Evolutionary conservation across 2,888 invertebrate genomes (phyloP), one percentile per base, ranked within the genome.

Genomic region (Rhingia rostrata): DNA sequence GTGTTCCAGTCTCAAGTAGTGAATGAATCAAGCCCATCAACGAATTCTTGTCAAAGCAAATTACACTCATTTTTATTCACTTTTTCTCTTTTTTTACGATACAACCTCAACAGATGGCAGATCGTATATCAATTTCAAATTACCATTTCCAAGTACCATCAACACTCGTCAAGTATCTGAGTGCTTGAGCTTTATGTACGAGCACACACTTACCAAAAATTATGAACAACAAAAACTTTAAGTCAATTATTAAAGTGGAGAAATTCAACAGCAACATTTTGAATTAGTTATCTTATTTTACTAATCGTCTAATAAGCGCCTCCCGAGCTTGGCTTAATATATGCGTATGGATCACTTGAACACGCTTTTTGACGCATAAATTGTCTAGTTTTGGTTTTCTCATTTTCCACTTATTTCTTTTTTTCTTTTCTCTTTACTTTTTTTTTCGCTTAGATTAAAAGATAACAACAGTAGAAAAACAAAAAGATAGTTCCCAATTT

Each of bases 221-320:
- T 37, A 43, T 14, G 43, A 47, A 56, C 37, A 58, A 61, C 43
- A 12, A 54, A 72, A 72, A 72, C 53, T n/a, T 35, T 45, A 32
- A 61, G 64, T 56, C 39, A 64, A 64, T 45, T 73, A 56, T 47
- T 32, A 64, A 53, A 41, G 43, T 14, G 61, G 30, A 22, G 33
- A 43, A 33, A 43, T 35, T 58, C 37, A 10, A 30, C 35, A 47
- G 45, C 47, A 47, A 39, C 14, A 35, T 33, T n/a, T 10, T 43
- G 51, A 63, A 73, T 73, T 61, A 72, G 32, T 49, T 33, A 72
- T 58, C 56, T 54, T 54, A 10, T 41, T 64, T n/a, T 10, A 63
- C n/a, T 30, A n/a, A 63, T 49, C 33, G 22, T 35, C 47, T 35
- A 63, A 14, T 10, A 45, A 60, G 37, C 64, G 37, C 30, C 47